Base-by-base conservation (phyloP, 2,888 invertebrate genomes). In the Cyaniris semiargus region DNA sequence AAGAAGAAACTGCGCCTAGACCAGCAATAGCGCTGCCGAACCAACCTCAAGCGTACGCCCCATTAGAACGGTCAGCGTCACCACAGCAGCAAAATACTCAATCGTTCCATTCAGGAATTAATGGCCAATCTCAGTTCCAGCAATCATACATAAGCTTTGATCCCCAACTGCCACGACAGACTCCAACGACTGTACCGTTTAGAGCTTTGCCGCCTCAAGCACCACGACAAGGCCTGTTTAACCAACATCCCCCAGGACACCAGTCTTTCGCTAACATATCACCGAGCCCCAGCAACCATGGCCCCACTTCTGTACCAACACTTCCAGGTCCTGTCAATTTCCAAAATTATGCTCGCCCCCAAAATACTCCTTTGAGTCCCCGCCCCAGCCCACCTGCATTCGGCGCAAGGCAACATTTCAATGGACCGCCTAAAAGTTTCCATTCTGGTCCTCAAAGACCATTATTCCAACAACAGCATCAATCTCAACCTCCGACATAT, bases 1-100 rank as follows among this genome's bases (percentile, higher is more conserved):
- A 88, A 80, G 96, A 96, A 83, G 96, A 96, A 88, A 96, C 96
- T 77, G 95, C 96, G 44, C 95, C 96, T 21, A 94, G 95, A 79
- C 95, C 95, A 44, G 95, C 95, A 4, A 94, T 96, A 58, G 95
- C 95, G 76, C 88, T 89, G 78, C 94, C 94, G 1, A 94, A 92
- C 79, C 86, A 92, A 81, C 87, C 86, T 75, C 86, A 90, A 77
- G 86, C 79, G 70, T 88, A 88, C 79, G 85, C 86, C 27, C 84
- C 86, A 27, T 81, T 85, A 75, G 90, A 90, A 79, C 85, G 90
- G 48, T 89, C 90, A 8, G 89, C 84, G 1, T 85, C 90, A 48
- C 85, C 89, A 4, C 87, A 87, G 75, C 84, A 80, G 31, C 85
- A 86, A 70, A 83, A 83, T 66, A 80, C 83, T 21, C 90, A 89